Conservation (phyloP, 92 coral and sea anemone genomes). For the Paramuricea clavata region DNA sequence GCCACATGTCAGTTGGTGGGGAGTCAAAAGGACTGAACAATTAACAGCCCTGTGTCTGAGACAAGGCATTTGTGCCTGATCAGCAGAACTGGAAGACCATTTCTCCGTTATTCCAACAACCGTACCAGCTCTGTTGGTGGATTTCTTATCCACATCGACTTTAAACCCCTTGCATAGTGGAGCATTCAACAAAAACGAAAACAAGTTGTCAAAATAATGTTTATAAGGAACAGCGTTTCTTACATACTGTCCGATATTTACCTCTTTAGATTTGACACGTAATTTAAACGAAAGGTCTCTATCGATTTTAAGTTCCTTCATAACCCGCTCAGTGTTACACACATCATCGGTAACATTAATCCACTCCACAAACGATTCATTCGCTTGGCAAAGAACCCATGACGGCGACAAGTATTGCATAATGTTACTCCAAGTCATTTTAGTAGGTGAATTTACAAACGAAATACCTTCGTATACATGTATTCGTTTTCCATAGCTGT, state of each 20-base stretch:
- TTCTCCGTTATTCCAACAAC: conserved; percentile 3
- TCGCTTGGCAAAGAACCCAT: not conserved
- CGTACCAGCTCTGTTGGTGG: not conserved
- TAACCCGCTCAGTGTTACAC: not conserved
- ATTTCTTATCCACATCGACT: conserved; percentile 5
- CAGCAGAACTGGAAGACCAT: conserved; percentile 15
- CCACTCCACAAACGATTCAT: not conserved
- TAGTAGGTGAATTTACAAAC: not conserved
- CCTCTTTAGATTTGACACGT: not conserved
- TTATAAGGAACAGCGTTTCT: conserved; percentile 5
- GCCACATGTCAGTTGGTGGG: conserved; percentile 10
- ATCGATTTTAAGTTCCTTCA: not conserved
- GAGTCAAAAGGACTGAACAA: not conserved
- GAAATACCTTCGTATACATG: not conserved
- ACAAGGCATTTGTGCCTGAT: conserved; percentile 1
- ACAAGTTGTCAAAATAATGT: not conserved
- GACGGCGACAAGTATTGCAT: too few species aligned
- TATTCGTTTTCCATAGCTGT: not conserved
- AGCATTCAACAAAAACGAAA: conserved; percentile 1
- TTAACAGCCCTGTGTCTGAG: conserved; percentile 9
- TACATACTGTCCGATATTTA: not conserved
- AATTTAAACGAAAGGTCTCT: too few species aligned
- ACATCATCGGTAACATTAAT: not conserved
- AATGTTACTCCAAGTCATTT: not conserved
- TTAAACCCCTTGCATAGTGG: not conserved